phyloP scores from a whole-genome alignment of 2,113 vertebrate species.

The Aplodontia rufa region DNA sequence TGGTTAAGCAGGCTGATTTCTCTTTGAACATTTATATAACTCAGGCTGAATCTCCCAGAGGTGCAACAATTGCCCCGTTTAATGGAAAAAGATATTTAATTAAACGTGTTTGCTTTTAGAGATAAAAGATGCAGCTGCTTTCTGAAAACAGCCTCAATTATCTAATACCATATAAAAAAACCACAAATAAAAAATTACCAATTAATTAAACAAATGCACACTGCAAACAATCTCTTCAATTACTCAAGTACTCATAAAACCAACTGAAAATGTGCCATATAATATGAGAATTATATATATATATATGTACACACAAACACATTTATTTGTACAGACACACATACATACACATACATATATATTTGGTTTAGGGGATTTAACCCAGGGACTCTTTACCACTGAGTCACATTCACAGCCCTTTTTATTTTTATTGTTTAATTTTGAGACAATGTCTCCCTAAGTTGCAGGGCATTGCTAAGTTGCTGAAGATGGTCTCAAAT shows the following conservation, averaged over 20 bases:
- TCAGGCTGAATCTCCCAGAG: not conserved
- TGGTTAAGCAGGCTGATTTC: not conserved
- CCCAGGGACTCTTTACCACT: too few relatives aligned
- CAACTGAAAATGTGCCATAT: not conserved
- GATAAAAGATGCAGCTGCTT: constrained; percentile 52
- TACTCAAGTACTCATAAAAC: not conserved
- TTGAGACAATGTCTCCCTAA: too few relatives aligned
- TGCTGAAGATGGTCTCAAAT: too few relatives aligned
- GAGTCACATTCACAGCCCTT: too few relatives aligned
- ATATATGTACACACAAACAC: too few relatives aligned
- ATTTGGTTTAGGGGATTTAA: too few relatives aligned
- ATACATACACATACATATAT: too few relatives aligned
- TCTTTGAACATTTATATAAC: not conserved
- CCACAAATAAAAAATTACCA: not conserved
- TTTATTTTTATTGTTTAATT: too few relatives aligned
- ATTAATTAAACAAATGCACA: not conserved
- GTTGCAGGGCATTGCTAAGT: too few relatives aligned
- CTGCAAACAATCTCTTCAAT: not conserved
- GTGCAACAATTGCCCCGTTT: constrained; percentile 31
- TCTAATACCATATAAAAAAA: constrained; percentile 37
- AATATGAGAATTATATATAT: too few relatives aligned
- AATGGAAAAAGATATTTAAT: constrained; percentile 24
- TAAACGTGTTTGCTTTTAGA: constrained; percentile 17
- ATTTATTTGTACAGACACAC: too few relatives aligned
- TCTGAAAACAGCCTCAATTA: not conserved